Conservation (phyloP, 2,888 invertebrate species). For the Stenolophus ochropezus region DNA sequence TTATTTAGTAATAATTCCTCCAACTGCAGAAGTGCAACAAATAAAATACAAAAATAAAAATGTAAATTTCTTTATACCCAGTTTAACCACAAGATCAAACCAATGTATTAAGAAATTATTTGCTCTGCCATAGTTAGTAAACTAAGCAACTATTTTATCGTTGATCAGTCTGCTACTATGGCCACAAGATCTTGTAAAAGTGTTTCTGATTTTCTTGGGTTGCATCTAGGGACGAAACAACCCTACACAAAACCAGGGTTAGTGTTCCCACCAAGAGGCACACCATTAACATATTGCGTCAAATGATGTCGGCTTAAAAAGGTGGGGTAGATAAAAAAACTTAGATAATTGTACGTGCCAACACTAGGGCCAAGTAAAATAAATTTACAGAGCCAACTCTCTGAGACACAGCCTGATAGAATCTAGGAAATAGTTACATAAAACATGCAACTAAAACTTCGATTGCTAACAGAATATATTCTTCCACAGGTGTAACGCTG, state of each 20-base stretch:
- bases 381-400: slow-evolving; percentile 41
- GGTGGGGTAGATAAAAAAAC: slow-evolving; percentile 48
- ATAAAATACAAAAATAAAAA: not conserved
- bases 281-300: slow-evolving; percentile 40
- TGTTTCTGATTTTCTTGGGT: slow-evolving; percentile 39
- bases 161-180: slow-evolving; percentile 33
- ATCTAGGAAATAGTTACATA: slow-evolving; percentile 35
- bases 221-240: not conserved
- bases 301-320: slow-evolving; percentile 53
- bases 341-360: slow-evolving; percentile 21
- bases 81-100: slow-evolving; percentile 34
- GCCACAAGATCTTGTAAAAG: not conserved
- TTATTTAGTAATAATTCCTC: slow-evolving; percentile 7
- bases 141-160: not conserved
- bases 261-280: slow-evolving; percentile 58
- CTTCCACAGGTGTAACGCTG: slow-evolving; percentile 58
- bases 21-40: not conserved
- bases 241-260: slow-evolving; percentile 53
- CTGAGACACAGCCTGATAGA: slow-evolving; percentile 11
- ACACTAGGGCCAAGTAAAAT: slow-evolving; percentile 40
- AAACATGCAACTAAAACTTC: slow-evolving; percentile 48
- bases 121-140: slow-evolving; percentile 36
- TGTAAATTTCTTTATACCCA: slow-evolving; percentile 16
- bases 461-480: slow-evolving; percentile 20
- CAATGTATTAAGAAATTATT: slow-evolving; percentile 13